Conservation (phyloP, 2,797 vertebrate species). For the Falco concolor region DNA sequence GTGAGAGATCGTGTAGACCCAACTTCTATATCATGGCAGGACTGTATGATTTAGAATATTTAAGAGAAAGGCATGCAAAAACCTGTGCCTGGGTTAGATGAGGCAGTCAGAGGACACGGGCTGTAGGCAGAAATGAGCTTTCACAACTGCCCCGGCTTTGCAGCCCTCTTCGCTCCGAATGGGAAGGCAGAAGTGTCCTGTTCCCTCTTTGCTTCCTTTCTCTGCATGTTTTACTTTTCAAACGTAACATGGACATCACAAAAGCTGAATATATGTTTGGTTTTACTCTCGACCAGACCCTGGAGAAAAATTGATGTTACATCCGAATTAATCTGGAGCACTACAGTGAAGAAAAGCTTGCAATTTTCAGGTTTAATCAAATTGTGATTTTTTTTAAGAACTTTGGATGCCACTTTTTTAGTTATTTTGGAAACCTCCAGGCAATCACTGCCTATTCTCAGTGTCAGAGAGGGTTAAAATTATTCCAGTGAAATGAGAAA, state of each 20-base stretch:
- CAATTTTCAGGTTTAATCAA: not conserved
- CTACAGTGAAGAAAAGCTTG: not conserved
- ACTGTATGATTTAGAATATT: not conserved
- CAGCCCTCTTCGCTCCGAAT: not conserved
- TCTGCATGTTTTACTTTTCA: not conserved
- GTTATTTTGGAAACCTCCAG: not conserved
- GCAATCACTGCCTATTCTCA: not conserved
- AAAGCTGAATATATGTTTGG: not conserved
- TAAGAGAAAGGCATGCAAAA: not conserved
- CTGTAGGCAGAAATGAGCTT: not conserved
- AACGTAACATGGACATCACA: not conserved
- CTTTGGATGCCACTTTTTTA: not conserved
- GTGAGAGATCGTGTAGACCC: not conserved
- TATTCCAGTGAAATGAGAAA: not conserved
- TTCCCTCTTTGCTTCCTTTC: not conserved
- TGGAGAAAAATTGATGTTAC: not conserved
- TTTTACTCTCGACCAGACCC: not conserved
- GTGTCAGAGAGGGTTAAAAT: not conserved
- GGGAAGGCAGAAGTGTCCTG: not conserved
- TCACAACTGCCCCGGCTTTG: not conserved
- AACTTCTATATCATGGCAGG: not conserved
- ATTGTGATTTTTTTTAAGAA: not conserved
- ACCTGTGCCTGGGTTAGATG: rapidly evolving
- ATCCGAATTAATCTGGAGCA: not conserved
- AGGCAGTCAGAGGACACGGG: not conserved